Conservation (phyloP, 2,888 invertebrate genomes). For the Periphyllus acericola region DNA sequence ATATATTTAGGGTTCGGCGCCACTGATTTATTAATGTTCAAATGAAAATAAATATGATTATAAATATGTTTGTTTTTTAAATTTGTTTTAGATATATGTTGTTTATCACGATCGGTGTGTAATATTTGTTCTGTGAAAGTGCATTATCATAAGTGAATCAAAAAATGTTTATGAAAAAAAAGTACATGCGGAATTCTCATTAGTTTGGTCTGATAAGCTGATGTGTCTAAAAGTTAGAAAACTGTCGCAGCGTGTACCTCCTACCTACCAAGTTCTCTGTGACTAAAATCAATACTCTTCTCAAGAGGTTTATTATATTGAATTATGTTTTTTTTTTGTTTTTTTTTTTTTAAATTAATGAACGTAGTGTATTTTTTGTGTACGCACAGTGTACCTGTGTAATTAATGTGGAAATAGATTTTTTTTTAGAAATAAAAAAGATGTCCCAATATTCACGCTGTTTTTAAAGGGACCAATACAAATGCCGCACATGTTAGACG, state of each 20-base stretch:
- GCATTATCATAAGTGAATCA: slow-evolving; percentile 22
- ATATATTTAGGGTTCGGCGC: slow-evolving; percentile 3
- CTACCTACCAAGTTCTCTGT: slow-evolving; percentile 29
- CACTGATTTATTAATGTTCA: not conserved
- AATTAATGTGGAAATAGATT: not conserved
- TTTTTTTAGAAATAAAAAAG: slow-evolving; percentile 14
- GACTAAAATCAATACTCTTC: slow-evolving; percentile 29
- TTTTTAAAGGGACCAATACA: slow-evolving; percentile 34
- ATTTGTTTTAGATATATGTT: slow-evolving; percentile 56
- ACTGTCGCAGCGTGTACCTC: not conserved
- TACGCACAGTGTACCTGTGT: not conserved
- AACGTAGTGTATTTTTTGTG: not conserved
- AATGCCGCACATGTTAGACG: not conserved
- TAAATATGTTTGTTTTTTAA: slow-evolving; percentile 47
- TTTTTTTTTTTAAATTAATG: not conserved
- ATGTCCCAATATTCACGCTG: slow-evolving; percentile 35
- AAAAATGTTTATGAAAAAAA: slow-evolving; percentile 42
- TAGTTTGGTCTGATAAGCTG: slow-evolving; percentile 34
- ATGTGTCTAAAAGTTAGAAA: slow-evolving; percentile 20
- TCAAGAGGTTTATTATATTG: slow-evolving; percentile 37
- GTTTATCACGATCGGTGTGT: slow-evolving; percentile 35
- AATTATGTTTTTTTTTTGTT: slow-evolving; percentile 13
- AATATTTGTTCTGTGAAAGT: slow-evolving; percentile 4
- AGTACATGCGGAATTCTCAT: slow-evolving; percentile 14
- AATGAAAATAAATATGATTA: slow-evolving; percentile 23